Base-by-base conservation (phyloP, 1,140 invertebrate species). In the Aphelenchoides besseyi region DNA sequence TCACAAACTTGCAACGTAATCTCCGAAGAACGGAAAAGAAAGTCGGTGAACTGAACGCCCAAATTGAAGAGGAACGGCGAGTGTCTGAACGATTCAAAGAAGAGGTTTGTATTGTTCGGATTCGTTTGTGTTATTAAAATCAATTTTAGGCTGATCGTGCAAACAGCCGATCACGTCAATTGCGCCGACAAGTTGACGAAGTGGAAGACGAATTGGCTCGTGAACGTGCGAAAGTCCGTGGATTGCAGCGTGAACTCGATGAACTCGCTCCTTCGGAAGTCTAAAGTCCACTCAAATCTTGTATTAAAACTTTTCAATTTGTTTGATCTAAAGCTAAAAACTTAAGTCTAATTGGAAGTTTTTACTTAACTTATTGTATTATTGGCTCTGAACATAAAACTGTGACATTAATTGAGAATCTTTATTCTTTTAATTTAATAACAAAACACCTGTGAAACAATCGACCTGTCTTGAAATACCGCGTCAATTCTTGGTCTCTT, bases 141-240 rank as follows among this genome's bases (percentile, higher is more conserved):
- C 9, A 12, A n/a, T 70, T 70, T 23, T n/a, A 66, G 63, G 30
- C 63, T 1, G 79, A 82, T 28, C 78, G 77, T 29, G 55, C 67
- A 30, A 81, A 80, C 63, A 67, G 36, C 37, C 66, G 70, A n/a
- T 26, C 35, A 18, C 71, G 77, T 28, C 61, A 72, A 41, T 37
- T 85, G 3, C 82, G 79, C 32, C 71, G 79, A n/a, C 76, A 84
- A 64, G 18, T 83, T 12, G 76, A 81, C 36, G 82, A 85, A 30
- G 18, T 70, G n/a, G 83, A 82, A 66, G 82, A 83, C 41, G 82
- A 82, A 30, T 63, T 82, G 9, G 36, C 76, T 1, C 70, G 78
- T 9, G 73, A 77, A 70, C 37, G 73, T 9, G 66, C 74, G 3
- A 81, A 79, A 59, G 41, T 68, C 53, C 74, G 82, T 23, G 69